Base-by-base conservation (phyloP, 1,140 invertebrate genomes). In the Neodiprion fabricii region DNA sequence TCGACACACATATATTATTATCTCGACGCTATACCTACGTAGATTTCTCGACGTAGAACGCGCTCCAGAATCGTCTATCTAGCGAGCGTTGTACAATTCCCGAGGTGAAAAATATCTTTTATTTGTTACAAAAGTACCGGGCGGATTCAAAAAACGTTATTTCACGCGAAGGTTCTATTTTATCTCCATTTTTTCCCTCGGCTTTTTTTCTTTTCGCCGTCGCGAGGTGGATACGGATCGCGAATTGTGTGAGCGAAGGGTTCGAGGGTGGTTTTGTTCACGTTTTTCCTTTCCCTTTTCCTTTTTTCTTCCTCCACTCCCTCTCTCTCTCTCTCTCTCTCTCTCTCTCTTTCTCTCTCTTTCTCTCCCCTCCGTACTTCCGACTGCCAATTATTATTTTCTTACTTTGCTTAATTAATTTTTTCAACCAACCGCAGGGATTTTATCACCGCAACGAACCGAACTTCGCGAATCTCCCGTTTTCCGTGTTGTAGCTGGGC, bases 261-360 rank as follows among this genome's bases (percentile, higher is more conserved):
- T 77, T 77, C 75, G 75, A 70, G 76, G 53, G 68, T 21, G 47
- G 67, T 70, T 61, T 72, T 14, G 17, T 50, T 11, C 7, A 75
- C 66, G 23, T 17, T 47, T 74, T 61, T 76, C 72, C 50, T 72
- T 74, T 61, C 48, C 40, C 53, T 76, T 68, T n/a, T 70, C 23
- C 28, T 67, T 67, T 50, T 28, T 23, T 23, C 68, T 67, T 53
- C 67, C 53, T 70, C 73, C 71, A 40, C 53, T 9, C 65, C 0
- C 21, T 9, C 9, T 14, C 40, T 72, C 61, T 53, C 67, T 49
- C 21, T 23, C 65, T 17, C 61, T n/a, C 17, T 23, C 65, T 17
- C 49, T n/a, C 28, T 21, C 17, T 48, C 65, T 1, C 21, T n/a
- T n/a, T 9, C 9, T 14, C 21, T 72, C 61, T 53, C 67, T 49